A percentile compares a stretch with the other conserved stretches of the same genome.
These are phyloP conservation scores for Phoeniculus purpureus DNA, from an alignment of 2,797 vertebrate species.

Conservation along the genomic window DNA sequence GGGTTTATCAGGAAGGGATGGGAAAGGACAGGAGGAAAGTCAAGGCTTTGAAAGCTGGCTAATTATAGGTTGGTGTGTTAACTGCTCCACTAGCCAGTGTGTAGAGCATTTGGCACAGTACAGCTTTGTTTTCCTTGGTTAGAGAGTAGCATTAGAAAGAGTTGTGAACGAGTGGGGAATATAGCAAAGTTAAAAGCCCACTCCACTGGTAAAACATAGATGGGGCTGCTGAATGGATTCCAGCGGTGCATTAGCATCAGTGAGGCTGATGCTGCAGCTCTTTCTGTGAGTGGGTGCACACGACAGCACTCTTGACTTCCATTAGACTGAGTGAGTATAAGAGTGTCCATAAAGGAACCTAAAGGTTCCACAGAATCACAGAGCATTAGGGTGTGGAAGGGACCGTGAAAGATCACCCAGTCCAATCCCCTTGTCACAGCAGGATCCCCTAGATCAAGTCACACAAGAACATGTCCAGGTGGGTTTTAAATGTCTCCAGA, in stretches of 20 bases:
- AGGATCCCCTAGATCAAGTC: no score
- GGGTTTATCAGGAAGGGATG: neutral
- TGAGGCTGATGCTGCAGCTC: neutral
- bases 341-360: neutral
- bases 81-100: neutral
- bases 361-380: neutral
- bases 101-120: neutral
- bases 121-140: neutral
- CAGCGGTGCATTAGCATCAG: neutral
- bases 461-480: no score
- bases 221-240: neutral
- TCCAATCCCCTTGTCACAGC: no score
- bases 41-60: slow-evolving; percentile 14
- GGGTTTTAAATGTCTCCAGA: no score
- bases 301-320: neutral
- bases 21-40: slow-evolving; percentile 8
- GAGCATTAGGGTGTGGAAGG: no score
- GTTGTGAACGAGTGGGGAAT: neutral
- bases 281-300: fast-evolving
- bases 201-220: neutral
- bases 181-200: neutral
- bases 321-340: neutral
- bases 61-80: slow-evolving; percentile 22
- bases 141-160: neutral
- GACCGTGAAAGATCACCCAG: no score